These are phyloP conservation scores for Ormyrus rosae DNA, from an alignment of 2,888 invertebrate species.

Conservation along the genomic window DNA sequence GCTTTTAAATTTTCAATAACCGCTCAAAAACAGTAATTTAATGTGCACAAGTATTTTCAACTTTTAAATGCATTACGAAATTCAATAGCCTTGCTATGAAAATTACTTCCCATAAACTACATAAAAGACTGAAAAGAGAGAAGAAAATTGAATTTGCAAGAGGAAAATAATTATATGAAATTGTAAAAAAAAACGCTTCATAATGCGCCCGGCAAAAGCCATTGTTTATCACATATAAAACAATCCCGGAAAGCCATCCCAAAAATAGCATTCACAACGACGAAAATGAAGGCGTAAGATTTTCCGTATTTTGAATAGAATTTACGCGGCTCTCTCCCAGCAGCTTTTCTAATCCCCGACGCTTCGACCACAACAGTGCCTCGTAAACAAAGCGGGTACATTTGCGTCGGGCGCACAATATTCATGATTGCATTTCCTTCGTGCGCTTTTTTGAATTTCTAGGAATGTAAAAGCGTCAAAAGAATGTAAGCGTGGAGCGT, in stretches of 20 bases:
- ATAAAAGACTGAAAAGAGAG: no score
- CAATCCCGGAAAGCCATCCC: background rate
- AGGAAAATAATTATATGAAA: no score
- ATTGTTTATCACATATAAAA: background rate
- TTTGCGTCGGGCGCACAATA: conserved; percentile 34
- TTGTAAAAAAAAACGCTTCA: background rate
- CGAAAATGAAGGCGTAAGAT: conserved; percentile 34
- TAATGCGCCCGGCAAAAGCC: background rate
- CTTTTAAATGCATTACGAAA: no score
- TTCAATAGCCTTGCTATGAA: no score
- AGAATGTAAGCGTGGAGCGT: background rate
- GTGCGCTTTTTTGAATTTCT: conserved; percentile 34
- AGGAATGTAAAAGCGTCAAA: conserved; percentile 19
- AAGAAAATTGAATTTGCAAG: no score
- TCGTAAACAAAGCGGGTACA: conserved; percentile 48
- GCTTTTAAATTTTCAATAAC: no score
- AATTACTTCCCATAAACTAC: no score
- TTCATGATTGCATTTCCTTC: conserved; percentile 42
- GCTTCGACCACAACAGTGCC: conserved; percentile 45
- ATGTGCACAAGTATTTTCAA: no score
- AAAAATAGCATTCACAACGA: conserved; percentile 1
- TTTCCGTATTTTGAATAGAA: conserved; percentile 39
- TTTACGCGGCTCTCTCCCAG: conserved; percentile 31
- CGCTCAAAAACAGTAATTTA: no score
- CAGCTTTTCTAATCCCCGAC: conserved; percentile 47